Evolutionary conservation across 2,113 vertebrate species (phyloP), one percentile per base, ranked within the genome.

Genomic region (Rhodinocichla rosea): DNA sequence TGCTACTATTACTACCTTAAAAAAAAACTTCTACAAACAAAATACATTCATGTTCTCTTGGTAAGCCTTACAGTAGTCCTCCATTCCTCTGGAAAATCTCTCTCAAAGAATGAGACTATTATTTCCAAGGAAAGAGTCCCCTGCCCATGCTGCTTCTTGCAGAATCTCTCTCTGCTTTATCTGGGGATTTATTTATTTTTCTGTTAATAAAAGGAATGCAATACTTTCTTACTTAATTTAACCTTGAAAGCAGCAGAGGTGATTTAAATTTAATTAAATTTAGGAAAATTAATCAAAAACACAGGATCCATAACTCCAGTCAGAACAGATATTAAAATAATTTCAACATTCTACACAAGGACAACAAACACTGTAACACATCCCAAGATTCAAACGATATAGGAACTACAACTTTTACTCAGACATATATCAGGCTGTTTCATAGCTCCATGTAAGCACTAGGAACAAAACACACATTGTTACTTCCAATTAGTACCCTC

Each of bases 251-350:
- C 15, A 94, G 35, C 35, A 85, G 26, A 84, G 30, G 19, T 92
- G 52, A 92, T 68, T 79, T 76, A 89, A 90, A 89, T 75, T 68
- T 64, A 79, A 49, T 75, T 90, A 87, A n/a, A 84, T 91, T 53
- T 75, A 24, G 10, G 28, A 75, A 94, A 91, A 89, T 22, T 1
- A 89, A 89, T 67, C 1, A 67, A 87, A 80, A 90, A 33, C 42
- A 0, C 6, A 24, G 15, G 20, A 78, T 40, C 7, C 7, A 1
- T 75, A 75, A 71, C 40, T 52, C 22, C 70, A 73, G 16, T 28
- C 60, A 57, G 33, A 93, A 87, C 1, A 94, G 73, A 64, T 17
- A 60, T 8, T 90, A 68, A 90, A 75, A 85, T n/a, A 68, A 71
- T 50, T 32, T 45, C 47, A 81, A 67, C 11, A 11, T 75, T 63